Evolutionary conservation across 2,888 invertebrate genomes (phyloP).

Genomic region (Drosophila mimetica): DNA sequence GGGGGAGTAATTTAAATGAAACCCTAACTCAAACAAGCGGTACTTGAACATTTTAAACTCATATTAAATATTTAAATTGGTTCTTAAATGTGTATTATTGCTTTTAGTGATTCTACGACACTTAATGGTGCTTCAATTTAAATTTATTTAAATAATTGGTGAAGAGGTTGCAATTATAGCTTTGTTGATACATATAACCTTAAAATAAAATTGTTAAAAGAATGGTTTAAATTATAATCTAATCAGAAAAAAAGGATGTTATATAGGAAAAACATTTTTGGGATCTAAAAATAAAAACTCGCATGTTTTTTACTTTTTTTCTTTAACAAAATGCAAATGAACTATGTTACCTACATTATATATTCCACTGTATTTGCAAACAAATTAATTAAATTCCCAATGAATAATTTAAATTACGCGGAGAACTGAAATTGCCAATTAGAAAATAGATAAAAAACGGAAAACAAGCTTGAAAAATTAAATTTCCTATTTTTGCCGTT

Average conservation of each 20-base stretch:
- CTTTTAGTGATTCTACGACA: not conserved
- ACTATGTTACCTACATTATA: not conserved
- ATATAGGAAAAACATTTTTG: no score
- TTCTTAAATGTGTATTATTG: constrained; percentile 1
- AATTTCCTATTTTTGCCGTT: not conserved
- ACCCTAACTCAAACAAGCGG: not conserved
- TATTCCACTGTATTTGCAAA: not conserved
- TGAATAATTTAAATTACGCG: constrained; percentile 2
- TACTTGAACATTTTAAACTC: not conserved
- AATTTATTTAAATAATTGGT: not conserved
- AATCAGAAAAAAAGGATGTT: no score
- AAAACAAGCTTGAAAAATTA: constrained; percentile 8
- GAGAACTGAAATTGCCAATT: not conserved
- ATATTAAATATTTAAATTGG: constrained; percentile 3
- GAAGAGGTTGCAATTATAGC: not conserved
- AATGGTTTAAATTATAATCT: no score
- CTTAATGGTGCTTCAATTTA: not conserved
- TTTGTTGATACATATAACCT: no score
- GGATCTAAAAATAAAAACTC: no score
- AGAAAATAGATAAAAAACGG: not conserved
- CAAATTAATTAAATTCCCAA: constrained; percentile 1
- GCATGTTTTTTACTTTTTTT: no score
- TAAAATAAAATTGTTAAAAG: no score
- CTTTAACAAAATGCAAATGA: not conserved
- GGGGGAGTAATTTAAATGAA: not conserved